phyloP scores from a whole-genome alignment of 2,888 invertebrate species.

The Calameuta filiformis region DNA sequence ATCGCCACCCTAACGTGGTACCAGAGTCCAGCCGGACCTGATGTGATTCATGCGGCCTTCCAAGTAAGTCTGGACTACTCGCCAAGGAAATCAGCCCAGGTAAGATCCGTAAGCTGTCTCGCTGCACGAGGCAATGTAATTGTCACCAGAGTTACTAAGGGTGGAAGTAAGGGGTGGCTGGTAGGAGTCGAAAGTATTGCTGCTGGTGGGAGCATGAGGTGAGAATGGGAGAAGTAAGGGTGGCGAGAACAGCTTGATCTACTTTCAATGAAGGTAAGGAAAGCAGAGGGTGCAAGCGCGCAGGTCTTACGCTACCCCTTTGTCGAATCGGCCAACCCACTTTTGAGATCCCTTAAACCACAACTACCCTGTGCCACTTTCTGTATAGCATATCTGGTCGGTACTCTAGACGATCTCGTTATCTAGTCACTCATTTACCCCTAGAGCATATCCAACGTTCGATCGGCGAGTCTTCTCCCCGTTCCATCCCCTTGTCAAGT shows the following conservation, averaged over 20 bases:
- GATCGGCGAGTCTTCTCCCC: background rate
- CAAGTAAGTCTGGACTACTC: background rate
- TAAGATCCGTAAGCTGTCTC: no score
- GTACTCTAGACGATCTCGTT: background rate
- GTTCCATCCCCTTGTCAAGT: background rate
- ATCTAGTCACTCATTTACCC: conserved; percentile 3
- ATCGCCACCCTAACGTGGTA: no score
- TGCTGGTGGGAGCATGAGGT: no score
- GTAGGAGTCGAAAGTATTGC: no score
- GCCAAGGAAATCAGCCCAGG: no score
- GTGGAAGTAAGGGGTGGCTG: no score
- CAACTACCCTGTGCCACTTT: no score
- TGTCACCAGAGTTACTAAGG: no score
- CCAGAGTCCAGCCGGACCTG: no score
- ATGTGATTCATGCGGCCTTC: background rate
- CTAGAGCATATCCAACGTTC: background rate
- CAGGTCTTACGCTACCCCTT: no score
- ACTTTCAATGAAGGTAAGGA: conserved; percentile 8
- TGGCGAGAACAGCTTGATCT: conserved; percentile 5
- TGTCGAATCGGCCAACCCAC: background rate
- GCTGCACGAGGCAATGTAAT: no score
- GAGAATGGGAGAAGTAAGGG: background rate
- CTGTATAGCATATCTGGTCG: background rate
- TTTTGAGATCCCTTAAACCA: no score
- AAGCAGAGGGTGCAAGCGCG: background rate